Evolutionary conservation across 2,888 invertebrate species (phyloP).

Genomic region (Perizoma affinitatum): DNA sequence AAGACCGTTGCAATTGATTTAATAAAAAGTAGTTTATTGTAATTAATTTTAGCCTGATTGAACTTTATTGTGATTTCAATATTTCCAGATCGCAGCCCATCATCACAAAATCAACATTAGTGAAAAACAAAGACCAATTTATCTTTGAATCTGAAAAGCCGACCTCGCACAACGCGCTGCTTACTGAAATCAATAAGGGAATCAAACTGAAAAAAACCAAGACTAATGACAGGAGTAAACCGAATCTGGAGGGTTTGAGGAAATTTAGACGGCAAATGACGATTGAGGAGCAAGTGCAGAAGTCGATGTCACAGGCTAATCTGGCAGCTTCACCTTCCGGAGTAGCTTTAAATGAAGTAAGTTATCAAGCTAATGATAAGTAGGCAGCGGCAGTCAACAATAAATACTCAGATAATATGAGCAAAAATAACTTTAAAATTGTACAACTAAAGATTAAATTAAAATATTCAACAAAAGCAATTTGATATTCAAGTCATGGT

Average conservation of each 20-base stretch:
- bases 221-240: conserved; percentile 94
- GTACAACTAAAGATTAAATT: too few relatives aligned
- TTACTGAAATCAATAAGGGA: conserved; percentile 92
- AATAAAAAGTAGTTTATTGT: too few relatives aligned
- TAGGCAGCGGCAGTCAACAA: neutral
- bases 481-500: too few relatives aligned
- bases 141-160: conserved; percentile 94
- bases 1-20: too few relatives aligned
- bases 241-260: conserved; percentile 91
- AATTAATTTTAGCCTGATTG: too few relatives aligned
- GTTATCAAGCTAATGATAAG: neutral
- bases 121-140: conserved; percentile 90
- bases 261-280: conserved; percentile 96
- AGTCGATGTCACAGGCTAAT: conserved; percentile 89
- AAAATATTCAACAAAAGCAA: too few relatives aligned
- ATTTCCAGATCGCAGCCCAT: conserved; percentile 84
- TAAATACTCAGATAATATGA: neutral
- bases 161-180: conserved; percentile 90
- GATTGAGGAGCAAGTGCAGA: conserved; percentile 94
- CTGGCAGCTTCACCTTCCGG: conserved; percentile 82
- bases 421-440: too few relatives aligned
- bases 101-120: conserved; percentile 82
- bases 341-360: conserved; percentile 63
- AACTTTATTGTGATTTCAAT: neutral
- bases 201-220: conserved; percentile 89